Evolutionary conservation across 2,797 vertebrate species (phyloP), one percentile per base, ranked within the genome.

Genomic region (Gallinago solitaria): DNA sequence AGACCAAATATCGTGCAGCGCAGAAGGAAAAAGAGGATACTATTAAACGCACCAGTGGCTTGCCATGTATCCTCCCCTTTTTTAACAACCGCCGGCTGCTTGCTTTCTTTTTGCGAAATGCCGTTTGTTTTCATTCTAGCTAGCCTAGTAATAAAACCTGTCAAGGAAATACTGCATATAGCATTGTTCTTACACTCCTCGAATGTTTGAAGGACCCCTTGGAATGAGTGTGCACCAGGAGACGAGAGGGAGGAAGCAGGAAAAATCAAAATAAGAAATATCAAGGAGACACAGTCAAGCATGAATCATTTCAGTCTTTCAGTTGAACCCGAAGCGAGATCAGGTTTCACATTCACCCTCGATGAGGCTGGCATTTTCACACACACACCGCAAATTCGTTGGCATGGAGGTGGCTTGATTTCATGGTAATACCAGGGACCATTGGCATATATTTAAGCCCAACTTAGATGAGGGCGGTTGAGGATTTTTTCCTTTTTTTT

Each of bases 291-390:
- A 95, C 39, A 2, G 89, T 91, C 83, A 94, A 89, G 83, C 94
- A 87, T 97, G 96, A 96, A 95, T 95, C 90, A 95, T 84, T 89
- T 93, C 1, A 1, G 86, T 67, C 80, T 93, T 87, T 90, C 54
- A 2, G 77, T 20, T 96, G 80, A 93, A 92, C 77, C 70, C 7
- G 3, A 74, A 64, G 78, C 70, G 65, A 91, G 93, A 92, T 97
- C 95, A 93, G 68, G 65, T 95, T 96, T 96, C 96, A 85, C n/a
- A 93, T 65, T 59, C 93, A 89, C 90, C 69, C 73, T 93, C 16
- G 16, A 78, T 5, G 2, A 43, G 75, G 45, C 67, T 78, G 79
- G 74, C 78, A 30, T 83, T 91, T 88, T 80, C 87, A 71, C 33
- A 68, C n/a, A 48, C 57, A 17, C 47, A 12, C 37, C 54, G 81